These are phyloP conservation scores for Gorilla gorilla DNA, from an alignment of 2,113 vertebrate species.

Conservation along the genomic window DNA sequence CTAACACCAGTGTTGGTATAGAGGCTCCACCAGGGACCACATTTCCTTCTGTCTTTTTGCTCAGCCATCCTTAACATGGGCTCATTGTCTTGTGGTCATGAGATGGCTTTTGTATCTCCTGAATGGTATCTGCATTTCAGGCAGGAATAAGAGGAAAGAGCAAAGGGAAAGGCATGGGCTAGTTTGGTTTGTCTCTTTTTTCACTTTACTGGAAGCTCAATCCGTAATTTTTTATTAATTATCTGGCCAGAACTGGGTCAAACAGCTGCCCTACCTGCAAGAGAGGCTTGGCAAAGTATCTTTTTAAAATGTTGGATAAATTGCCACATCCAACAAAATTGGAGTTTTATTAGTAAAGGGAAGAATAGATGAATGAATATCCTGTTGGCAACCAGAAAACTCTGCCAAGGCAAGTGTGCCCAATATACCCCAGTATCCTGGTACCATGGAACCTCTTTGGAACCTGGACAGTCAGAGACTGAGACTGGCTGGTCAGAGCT, in stretches of 20 bases:
- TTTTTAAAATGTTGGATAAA: neutral
- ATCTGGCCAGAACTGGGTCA: neutral
- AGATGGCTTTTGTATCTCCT: neutral
- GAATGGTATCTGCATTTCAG: neutral
- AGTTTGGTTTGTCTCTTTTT: neutral
- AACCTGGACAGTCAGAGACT: neutral
- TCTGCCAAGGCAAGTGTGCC: neutral
- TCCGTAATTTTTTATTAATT: neutral
- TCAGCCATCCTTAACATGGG: neutral
- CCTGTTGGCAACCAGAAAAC: neutral
- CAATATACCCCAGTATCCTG: neutral
- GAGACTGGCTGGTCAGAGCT: neutral
- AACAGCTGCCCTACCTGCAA: neutral
- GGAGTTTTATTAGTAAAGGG: neutral
- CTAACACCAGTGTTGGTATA: neutral
- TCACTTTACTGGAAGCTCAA: neutral
- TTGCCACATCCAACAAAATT: neutral
- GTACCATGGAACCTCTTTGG: neutral
- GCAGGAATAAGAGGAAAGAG: neutral
- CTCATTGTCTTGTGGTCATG: neutral
- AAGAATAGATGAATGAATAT: neutral
- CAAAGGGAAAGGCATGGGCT: neutral
- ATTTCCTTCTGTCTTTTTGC: neutral
- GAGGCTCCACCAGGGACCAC: neutral
- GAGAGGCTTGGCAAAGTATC: neutral